A percentile compares a stretch with the other conserved stretches of the same genome.
Conservation (phyloP, 1,140 invertebrate species). For the Zaprionus nigranus region DNA sequence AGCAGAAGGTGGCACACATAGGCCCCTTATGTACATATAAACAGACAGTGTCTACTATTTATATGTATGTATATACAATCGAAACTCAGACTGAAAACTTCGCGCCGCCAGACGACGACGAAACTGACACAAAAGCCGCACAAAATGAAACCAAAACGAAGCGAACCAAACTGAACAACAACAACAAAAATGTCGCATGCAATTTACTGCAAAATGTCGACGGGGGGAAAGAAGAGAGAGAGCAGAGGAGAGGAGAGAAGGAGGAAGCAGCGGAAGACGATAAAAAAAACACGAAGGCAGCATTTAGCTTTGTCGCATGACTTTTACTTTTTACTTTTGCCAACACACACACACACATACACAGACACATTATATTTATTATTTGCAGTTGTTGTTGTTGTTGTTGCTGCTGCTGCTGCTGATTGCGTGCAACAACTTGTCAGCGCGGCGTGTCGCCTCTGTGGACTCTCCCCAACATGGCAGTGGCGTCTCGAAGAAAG, state of each 20-base stretch:
- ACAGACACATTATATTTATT: constrained; percentile 37
- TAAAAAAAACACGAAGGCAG: background rate
- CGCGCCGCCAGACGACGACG: constrained; percentile 58
- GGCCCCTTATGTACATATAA: background rate
- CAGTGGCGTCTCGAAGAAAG: constrained; percentile 55
- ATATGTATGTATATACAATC: constrained; percentile 23
- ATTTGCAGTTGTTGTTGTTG: constrained; percentile 15
- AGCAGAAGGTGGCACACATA: constrained; percentile 30
- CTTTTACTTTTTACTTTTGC: constrained; percentile 65
- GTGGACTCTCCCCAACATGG: constrained; percentile 27
- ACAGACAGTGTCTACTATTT: constrained; percentile 7
- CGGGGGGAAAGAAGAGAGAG: background rate
- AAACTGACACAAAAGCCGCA: constrained; percentile 59
- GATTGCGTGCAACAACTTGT: constrained; percentile 71
- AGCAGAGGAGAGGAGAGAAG: background rate
- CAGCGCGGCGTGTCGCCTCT: constrained; percentile 34
- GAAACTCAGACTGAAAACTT: constrained; percentile 34
- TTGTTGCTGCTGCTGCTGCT: constrained; percentile 31
- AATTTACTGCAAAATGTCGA: constrained; percentile 71
- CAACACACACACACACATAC: constrained; percentile 14
- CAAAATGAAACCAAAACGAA: constrained; percentile 44
- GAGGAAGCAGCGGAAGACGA: background rate
- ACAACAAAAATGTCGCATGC: constrained; percentile 63
- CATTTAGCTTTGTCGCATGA: constrained; percentile 62
- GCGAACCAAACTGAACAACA: constrained; percentile 16